Evolutionary conservation across 1,140 invertebrate genomes (phyloP).

Genomic region (Drosophila azteca): DNA sequence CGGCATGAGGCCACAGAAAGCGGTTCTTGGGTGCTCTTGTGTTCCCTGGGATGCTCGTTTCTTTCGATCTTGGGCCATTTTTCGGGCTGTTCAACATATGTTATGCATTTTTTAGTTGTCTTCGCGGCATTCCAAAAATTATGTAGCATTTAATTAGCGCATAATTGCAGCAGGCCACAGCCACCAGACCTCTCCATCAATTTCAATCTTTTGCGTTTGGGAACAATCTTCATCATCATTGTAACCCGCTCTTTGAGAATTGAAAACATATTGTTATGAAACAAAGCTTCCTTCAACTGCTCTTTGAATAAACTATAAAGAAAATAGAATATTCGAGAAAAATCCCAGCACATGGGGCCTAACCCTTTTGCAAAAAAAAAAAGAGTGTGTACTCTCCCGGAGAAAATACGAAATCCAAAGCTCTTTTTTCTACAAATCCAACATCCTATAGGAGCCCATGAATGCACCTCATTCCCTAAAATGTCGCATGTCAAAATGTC

Average conservation of each 20-base stretch:
- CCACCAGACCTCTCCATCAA: slow-evolving; percentile 7
- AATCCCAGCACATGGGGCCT: too few species aligned
- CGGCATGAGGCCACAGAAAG: slow-evolving; percentile 46
- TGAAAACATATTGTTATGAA: not conserved
- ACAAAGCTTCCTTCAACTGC: too few species aligned
- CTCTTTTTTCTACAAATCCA: slow-evolving; percentile 25
- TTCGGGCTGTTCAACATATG: slow-evolving; percentile 71
- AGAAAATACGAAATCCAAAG: slow-evolving; percentile 21
- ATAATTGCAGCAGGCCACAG: slow-evolving; percentile 61
- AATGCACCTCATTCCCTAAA: too few species aligned
- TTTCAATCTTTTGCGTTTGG: too few species aligned
- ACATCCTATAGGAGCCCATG: too few species aligned
- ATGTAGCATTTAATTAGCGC: slow-evolving; percentile 82
- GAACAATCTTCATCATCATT: slow-evolving; percentile 9
- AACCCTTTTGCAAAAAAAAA: too few species aligned
- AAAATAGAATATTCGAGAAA: too few species aligned
- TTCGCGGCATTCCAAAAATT: slow-evolving; percentile 76
- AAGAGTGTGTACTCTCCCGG: too few species aligned
- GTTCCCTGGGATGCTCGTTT: slow-evolving; percentile 6
- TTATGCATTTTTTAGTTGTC: slow-evolving; percentile 81
- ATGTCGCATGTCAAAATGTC: slow-evolving; percentile 52
- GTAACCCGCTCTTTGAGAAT: slow-evolving; percentile 6
- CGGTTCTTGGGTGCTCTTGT: slow-evolving; percentile 42
- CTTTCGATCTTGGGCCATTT: slow-evolving; percentile 2
- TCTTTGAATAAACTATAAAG: too few species aligned